phyloP scores from a whole-genome alignment of 2,888 invertebrate genomes.

The Camptogramma bilineatum region DNA sequence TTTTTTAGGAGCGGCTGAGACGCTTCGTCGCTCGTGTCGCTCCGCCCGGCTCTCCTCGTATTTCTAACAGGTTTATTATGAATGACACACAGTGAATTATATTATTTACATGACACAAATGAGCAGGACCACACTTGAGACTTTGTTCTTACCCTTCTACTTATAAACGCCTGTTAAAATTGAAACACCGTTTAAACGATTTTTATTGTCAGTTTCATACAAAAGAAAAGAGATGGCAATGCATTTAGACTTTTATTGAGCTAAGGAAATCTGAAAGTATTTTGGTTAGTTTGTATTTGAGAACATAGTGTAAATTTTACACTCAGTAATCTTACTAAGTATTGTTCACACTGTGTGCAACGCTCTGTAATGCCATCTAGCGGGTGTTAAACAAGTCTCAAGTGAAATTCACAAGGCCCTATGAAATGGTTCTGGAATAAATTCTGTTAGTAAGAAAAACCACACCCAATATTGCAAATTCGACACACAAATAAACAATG shows the following conservation, averaged over 20 bases:
- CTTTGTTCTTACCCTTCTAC: not conserved
- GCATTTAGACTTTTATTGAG: too few species aligned
- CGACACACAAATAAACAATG: conserved; percentile 12
- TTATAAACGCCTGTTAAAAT: too few species aligned
- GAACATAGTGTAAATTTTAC: too few species aligned
- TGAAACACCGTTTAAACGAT: too few species aligned
- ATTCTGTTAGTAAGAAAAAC: conserved; percentile 25
- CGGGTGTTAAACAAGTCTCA: conserved; percentile 1
- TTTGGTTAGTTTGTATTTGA: too few species aligned
- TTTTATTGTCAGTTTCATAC: too few species aligned
- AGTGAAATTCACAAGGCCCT: conserved; percentile 8
- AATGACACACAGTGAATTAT: conserved; percentile 25
- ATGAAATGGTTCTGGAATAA: conserved; percentile 9
- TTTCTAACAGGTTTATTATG: conserved; percentile 32
- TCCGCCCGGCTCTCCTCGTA: conserved; percentile 36
- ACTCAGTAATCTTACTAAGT: too few species aligned
- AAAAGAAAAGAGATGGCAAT: too few species aligned
- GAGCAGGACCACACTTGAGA: not conserved
- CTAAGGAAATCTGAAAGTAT: too few species aligned
- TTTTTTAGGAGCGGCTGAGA: conserved; percentile 39
- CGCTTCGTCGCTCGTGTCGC: conserved; percentile 34
- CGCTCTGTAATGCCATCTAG: too few species aligned
- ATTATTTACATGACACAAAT: conserved; percentile 25
- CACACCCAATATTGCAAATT: conserved; percentile 23
- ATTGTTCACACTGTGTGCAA: too few species aligned